Evolutionary conservation across 2,113 vertebrate species (phyloP).

Genomic region (Xenotilapia caudafasciata): DNA sequence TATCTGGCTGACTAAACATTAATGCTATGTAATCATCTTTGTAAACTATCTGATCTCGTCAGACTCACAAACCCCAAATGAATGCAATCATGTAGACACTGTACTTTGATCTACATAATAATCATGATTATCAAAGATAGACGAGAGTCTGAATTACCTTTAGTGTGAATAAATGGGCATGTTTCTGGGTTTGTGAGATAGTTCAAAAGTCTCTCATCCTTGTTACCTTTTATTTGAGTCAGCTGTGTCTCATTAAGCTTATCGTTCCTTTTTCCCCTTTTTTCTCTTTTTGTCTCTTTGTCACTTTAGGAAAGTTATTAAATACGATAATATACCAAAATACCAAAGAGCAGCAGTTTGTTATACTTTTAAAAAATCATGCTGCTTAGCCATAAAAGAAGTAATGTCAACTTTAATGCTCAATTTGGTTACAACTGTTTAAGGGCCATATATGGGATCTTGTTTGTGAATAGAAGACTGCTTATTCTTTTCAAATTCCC

Average conservation of each 20-base stretch:
- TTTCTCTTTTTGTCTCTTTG: background rate
- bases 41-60: background rate
- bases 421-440: background rate
- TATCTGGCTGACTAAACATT: background rate
- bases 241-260: background rate
- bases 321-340: background rate
- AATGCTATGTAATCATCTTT: background rate
- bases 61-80: background rate
- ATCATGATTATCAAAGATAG: background rate
- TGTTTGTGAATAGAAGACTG: background rate
- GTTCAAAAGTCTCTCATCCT: background rate
- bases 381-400: background rate
- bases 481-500: background rate
- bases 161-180: background rate
- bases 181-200: background rate
- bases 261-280: accelerated
- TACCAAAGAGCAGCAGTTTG: background rate
- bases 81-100: background rate
- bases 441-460: background rate
- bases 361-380: background rate
- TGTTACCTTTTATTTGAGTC: background rate
- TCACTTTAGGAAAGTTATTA: background rate
- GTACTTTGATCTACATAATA: background rate
- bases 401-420: background rate
- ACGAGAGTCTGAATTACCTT: background rate